phyloP scores from a whole-genome alignment of 2,113 vertebrate genomes.

The Melospiza melodia region DNA sequence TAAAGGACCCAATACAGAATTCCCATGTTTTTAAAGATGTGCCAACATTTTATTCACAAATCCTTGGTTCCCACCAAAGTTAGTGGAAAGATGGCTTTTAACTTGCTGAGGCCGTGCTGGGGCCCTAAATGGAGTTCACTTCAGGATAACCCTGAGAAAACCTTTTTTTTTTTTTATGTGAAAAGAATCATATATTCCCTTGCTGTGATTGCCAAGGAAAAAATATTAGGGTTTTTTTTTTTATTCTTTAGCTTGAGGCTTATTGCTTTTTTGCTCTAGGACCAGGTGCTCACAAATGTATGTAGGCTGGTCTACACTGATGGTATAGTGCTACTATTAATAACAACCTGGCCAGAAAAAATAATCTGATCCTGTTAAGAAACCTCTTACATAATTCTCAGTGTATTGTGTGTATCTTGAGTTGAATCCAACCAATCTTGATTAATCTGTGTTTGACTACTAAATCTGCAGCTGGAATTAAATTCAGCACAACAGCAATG shows the following conservation, averaged over 20 bases:
- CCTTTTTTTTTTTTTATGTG: neutral
- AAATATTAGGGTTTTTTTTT: neutral
- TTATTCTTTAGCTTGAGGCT: neutral
- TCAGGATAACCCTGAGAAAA: slow-evolving; percentile 15
- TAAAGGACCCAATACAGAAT: neutral
- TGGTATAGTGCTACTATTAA: neutral
- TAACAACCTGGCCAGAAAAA: neutral
- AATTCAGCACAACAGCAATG: neutral
- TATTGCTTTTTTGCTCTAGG: neutral
- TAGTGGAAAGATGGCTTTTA: neutral
- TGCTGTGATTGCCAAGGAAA: neutral
- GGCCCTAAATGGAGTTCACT: neutral
- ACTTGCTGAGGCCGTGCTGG: neutral
- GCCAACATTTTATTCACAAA: neutral
- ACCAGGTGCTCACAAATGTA: neutral
- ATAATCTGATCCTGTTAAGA: neutral
- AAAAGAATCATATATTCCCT: neutral
- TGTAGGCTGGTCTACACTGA: accelerated
- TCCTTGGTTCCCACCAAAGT: neutral
- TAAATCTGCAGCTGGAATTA: neutral
- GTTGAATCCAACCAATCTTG: neutral
- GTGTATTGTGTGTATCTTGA: neutral
- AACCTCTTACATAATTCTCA: neutral
- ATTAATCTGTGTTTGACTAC: neutral
- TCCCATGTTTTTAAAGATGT: neutral